phyloP scores from a whole-genome alignment of 2,797 vertebrate species.

The Microcaecilia unicolor region DNA sequence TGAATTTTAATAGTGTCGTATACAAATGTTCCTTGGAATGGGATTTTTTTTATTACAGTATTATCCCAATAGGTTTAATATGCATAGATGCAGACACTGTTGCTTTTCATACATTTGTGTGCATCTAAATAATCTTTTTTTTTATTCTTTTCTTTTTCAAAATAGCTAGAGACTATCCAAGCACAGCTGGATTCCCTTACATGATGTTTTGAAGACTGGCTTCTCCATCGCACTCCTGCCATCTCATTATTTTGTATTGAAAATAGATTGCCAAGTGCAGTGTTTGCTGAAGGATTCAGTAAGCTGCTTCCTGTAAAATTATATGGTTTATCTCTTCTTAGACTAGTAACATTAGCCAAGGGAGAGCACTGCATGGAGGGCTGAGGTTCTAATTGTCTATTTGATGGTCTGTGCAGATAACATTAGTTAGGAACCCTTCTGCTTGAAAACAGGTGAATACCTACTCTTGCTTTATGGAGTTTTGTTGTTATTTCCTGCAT shows the following conservation, averaged over 20 bases:
- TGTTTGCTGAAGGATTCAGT: conserved; percentile 42
- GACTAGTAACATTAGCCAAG: conserved; percentile 25
- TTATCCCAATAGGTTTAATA: conserved; percentile 29
- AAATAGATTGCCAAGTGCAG: conserved; percentile 44
- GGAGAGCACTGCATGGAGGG: conserved; percentile 19
- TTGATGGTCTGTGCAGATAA: conserved; percentile 10
- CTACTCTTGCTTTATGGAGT: neutral
- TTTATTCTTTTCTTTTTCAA: conserved; percentile 23
- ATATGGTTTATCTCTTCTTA: conserved; percentile 38
- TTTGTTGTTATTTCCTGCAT: neutral
- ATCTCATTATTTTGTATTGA: conserved; percentile 45
- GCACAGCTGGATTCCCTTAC: conserved; percentile 77
- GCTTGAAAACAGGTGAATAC: neutral
- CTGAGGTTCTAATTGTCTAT: conserved; percentile 19
- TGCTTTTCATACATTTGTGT: conserved; percentile 16
- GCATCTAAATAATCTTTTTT: conserved; percentile 39
- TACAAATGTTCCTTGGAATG: conserved; percentile 31
- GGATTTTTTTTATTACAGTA: conserved; percentile 26
- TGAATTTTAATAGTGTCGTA: conserved; percentile 31
- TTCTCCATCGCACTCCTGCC: conserved; percentile 37
- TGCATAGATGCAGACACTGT: conserved; percentile 7
- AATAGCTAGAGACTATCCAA: conserved; percentile 75
- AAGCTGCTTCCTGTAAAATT: conserved; percentile 45
- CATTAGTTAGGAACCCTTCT: conserved; percentile 13
- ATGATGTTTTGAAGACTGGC: conserved; percentile 50